These are phyloP conservation scores for Stegostoma tigrinum DNA, from an alignment of 2,113 vertebrate genomes.

Conservation along the genomic window DNA sequence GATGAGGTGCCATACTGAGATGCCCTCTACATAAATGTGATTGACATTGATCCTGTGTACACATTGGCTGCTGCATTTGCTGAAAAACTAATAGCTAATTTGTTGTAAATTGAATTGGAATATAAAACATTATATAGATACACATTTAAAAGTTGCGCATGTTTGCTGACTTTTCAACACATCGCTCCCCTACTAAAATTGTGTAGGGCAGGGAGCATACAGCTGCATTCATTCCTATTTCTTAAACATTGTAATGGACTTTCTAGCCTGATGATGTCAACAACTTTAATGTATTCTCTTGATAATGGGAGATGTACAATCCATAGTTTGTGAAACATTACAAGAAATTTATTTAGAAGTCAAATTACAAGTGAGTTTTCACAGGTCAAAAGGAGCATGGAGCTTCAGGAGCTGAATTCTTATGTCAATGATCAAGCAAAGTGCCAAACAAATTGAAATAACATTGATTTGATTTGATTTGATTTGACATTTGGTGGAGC, in stretches of 20 bases:
- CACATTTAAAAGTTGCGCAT: neutral
- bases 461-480: neutral
- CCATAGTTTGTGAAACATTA: neutral
- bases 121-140: neutral
- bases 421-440: neutral
- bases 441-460: neutral
- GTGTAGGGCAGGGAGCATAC: neutral
- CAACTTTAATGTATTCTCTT: neutral
- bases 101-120: neutral
- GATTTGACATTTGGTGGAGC: neutral
- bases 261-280: neutral
- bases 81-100: neutral
- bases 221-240: neutral
- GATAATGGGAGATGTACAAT: neutral
- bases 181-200: neutral
- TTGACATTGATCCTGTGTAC: neutral
- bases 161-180: neutral
- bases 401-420: neutral
- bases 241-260: neutral
- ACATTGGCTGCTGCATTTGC: neutral
- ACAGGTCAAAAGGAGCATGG: neutral
- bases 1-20: neutral
- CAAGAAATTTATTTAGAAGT: neutral
- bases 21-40: neutral
- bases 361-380: neutral